Evolutionary conservation across 2,113 vertebrate genomes (phyloP).

Genomic region (Aythya baeri): DNA sequence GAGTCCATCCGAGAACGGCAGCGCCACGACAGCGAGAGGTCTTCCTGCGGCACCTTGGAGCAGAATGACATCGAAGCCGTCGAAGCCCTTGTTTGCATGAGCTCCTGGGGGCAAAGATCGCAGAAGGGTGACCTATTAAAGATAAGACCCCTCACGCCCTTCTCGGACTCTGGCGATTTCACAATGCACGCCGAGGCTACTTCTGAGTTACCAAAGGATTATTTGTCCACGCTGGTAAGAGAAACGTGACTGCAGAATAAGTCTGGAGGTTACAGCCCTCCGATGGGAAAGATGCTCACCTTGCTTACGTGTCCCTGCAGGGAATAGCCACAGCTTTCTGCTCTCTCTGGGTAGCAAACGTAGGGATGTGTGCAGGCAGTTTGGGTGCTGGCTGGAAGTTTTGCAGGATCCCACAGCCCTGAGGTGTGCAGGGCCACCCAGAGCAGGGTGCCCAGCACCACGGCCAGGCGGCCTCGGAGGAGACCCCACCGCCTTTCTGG

Average conservation of each 20-base stretch:
- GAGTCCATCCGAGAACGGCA: constrained; percentile 84
- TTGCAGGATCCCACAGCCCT: background rate
- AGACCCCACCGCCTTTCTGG: background rate
- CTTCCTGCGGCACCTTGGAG: constrained; percentile 82
- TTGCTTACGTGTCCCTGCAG: background rate
- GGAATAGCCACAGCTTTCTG: background rate
- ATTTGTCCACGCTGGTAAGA: constrained; percentile 91
- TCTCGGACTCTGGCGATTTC: constrained; percentile 94
- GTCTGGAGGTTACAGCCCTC: background rate
- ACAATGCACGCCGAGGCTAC: constrained; percentile 53
- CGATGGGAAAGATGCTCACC: background rate
- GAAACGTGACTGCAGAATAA: background rate
- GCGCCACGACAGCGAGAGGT: constrained; percentile 84
- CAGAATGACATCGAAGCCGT: constrained; percentile 95
- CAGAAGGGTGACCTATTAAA: constrained; percentile 79
- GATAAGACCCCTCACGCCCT: constrained; percentile 91
- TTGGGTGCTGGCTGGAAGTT: background rate
- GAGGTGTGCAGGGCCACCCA: background rate
- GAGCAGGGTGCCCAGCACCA: background rate
- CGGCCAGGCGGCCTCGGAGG: background rate
- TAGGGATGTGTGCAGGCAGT: background rate
- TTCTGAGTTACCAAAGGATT: constrained; percentile 84
- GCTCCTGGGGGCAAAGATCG: constrained; percentile 91
- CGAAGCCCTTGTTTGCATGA: constrained; percentile 96
- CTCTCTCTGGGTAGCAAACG: background rate